Percentiles rank a stretch among this genome's conserved stretches.
phyloP scores from a whole-genome alignment of 2,888 invertebrate species.

The Oscheius sp. region DNA sequence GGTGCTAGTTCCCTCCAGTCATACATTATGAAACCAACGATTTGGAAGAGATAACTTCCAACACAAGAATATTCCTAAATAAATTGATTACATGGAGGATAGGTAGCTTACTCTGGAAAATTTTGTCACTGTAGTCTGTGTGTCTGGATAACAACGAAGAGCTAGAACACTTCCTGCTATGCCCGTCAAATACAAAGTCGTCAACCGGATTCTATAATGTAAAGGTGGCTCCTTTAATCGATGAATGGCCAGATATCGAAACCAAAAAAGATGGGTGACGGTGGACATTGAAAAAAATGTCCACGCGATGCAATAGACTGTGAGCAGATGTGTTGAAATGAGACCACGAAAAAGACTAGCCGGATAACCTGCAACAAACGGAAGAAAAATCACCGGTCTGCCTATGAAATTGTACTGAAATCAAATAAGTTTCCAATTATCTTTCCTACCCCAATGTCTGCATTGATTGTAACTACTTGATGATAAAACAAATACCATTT shows the following conservation, averaged over 20 bases:
- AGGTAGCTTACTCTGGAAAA: not conserved
- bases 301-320: not conserved
- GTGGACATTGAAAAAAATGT: not conserved
- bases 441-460: not conserved
- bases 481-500: not conserved
- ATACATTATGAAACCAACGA: not conserved
- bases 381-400: not conserved
- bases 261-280: not conserved
- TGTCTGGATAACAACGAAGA: not conserved
- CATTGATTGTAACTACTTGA: not conserved
- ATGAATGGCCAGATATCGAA: not conserved
- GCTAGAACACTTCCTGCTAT: not conserved
- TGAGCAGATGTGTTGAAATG: not conserved
- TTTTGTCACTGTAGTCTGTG: not conserved
- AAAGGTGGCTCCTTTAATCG: not conserved
- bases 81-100: too few relatives aligned
- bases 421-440: not conserved
- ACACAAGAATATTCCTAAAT: not conserved
- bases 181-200: not conserved
- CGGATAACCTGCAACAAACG: not conserved
- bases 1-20: not conserved
- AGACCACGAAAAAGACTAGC: not conserved
- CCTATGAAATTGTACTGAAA: not conserved
- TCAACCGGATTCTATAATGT: not conserved
- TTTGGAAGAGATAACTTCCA: not conserved